phyloP scores from a whole-genome alignment of 2,797 vertebrate species.

The Aratinga solstitialis region DNA sequence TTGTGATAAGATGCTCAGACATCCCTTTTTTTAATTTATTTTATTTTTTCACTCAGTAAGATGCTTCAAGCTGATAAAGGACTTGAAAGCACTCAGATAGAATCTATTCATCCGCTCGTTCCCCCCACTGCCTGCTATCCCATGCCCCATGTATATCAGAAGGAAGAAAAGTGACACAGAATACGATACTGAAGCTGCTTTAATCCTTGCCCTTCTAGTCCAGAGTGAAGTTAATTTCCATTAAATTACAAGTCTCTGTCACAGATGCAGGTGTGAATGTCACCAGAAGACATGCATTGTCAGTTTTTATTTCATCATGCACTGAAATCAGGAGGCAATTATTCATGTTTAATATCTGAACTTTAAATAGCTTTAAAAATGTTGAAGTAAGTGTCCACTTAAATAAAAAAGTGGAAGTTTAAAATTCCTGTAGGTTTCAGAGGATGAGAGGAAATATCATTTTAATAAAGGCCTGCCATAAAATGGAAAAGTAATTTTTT shows the following conservation, averaged over 20 bases:
- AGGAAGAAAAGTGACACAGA: not conserved
- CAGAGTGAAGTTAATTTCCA: slow-evolving; percentile 43
- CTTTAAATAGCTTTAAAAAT: slow-evolving; percentile 53
- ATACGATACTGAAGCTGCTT: not conserved
- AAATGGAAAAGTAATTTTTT: slow-evolving; percentile 32
- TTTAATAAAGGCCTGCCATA: slow-evolving; percentile 7
- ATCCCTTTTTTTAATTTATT: not conserved
- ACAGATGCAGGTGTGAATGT: slow-evolving; percentile 45
- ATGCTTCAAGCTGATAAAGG: not conserved
- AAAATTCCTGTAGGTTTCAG: slow-evolving; percentile 1
- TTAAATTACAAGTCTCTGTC: slow-evolving; percentile 18
- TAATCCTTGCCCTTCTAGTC: slow-evolving; percentile 12
- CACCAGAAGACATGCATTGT: slow-evolving; percentile 39
- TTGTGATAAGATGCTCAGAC: not conserved
- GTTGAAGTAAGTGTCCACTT: slow-evolving; percentile 38
- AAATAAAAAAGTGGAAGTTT: slow-evolving; percentile 46
- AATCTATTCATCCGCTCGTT: not conserved
- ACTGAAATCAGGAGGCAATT: slow-evolving; percentile 43
- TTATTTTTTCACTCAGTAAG: not conserved
- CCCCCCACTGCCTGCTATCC: not conserved
- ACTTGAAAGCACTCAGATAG: not conserved
- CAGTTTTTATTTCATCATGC: slow-evolving; percentile 50
- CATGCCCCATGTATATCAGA: not conserved
- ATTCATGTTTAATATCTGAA: slow-evolving; percentile 47
- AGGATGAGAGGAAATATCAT: not conserved